Evolutionary conservation across 2,888 invertebrate species (phyloP), one percentile per base, ranked within the genome.

Genomic region (Philhelius pedissequus): DNA sequence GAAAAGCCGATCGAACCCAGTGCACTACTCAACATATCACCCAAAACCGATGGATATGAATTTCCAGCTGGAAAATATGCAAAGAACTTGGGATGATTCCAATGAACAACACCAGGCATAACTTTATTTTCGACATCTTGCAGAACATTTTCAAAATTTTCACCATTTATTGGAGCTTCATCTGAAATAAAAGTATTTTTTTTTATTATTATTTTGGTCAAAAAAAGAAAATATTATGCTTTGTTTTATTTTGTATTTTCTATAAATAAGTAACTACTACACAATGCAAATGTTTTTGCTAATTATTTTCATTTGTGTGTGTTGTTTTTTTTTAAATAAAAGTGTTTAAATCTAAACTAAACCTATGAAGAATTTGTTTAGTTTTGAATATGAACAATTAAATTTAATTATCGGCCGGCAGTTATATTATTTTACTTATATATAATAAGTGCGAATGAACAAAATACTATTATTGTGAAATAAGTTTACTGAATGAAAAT

Each of bases 31-130:
- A 98, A 91, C 96, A 98, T 96, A 90, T 98, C 97, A 2, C 96
- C 98, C 78, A 98, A 92, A 71, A 98, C 96, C 13, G 97, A 97
- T 7, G 98, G 97, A 90, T 94, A 98, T 0, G 97, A 97, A 92
- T 97, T 97, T 52, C 97, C 97, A 8, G 97, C 95, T 2, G 98
- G 98, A 90, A 98, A 98, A 91, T 98, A 98, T 8, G 98, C 98
- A 90, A 97, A 97, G 91, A 98, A 98, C 86, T 96, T 93, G 0
- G 97, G 97, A 93, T 97, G 97, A 90, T 97, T 97, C 97, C 98
- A 98, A 89, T 98, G 96, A 0, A 97, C 97, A 70, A 96, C 94
- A 74, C 96, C 96, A 0, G 95, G 95, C 95, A 96, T 95, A 66
- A 96, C 96, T 89, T 95, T 95, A 25, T 93, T 92, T 88, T 96